Evolutionary conservation across 2,888 invertebrate species (phyloP).

Genomic region (Dorcus parallelipipedus): DNA sequence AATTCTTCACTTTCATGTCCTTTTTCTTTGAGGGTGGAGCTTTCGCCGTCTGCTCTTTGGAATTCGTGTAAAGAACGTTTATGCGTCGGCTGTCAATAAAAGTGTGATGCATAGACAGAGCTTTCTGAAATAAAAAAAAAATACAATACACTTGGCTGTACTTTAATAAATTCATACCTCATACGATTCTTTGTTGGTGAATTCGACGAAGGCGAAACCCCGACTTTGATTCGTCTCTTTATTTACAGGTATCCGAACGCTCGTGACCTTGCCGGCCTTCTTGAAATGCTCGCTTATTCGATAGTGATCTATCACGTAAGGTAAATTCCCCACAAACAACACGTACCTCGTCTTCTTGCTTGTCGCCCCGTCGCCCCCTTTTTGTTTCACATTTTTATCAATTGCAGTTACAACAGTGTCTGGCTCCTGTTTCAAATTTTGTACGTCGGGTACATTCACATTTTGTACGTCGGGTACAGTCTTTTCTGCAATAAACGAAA

Average conservation of each 20-base stretch:
- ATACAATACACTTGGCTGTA: too few relatives aligned
- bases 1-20: constrained; percentile 45
- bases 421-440: too few relatives aligned
- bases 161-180: constrained; percentile 37
- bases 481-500: too few relatives aligned
- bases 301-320: constrained; percentile 42
- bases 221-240: constrained; percentile 40
- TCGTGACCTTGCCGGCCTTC: constrained; percentile 43
- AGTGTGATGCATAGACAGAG: constrained; percentile 46
- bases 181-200: constrained; percentile 44
- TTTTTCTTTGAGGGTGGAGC: constrained; percentile 37
- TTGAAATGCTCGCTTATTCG: constrained; percentile 49
- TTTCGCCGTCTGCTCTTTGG: constrained; percentile 39
- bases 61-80: constrained; percentile 46
- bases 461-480: too few relatives aligned
- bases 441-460: too few relatives aligned
- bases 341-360: constrained; percentile 37
- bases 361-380: background rate
- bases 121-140: constrained; percentile 46
- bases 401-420: too few relatives aligned
- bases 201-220: constrained; percentile 51
- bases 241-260: constrained; percentile 45
- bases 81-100: constrained; percentile 45
- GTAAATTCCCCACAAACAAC: constrained; percentile 50
- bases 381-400: too few relatives aligned